A percentile compares a stretch with the other conserved stretches of the same genome.
phyloP scores from a whole-genome alignment of 2,888 invertebrate genomes.

The Allolobophora icterica region DNA sequence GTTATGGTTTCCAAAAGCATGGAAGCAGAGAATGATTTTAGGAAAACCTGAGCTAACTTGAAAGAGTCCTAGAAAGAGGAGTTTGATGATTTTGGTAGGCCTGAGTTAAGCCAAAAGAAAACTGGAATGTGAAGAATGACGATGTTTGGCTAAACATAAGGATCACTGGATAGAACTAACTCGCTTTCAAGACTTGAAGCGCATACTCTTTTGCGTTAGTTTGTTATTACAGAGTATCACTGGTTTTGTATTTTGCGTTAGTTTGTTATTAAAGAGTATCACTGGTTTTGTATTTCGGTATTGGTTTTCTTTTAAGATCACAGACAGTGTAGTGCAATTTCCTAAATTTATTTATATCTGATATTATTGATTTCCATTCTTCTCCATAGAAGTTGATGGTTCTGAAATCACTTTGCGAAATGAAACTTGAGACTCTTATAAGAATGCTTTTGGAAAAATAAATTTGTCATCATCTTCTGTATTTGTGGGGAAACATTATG shows the following conservation, averaged over 20 bases:
- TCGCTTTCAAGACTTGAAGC: not conserved
- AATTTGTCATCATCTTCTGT: not conserved
- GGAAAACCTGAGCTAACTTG: not conserved
- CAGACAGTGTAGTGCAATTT: not conserved
- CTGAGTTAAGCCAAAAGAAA: not conserved
- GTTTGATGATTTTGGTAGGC: not conserved
- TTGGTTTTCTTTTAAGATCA: not conserved
- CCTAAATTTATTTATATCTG: not conserved
- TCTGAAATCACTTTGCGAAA: not conserved
- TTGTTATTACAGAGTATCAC: not conserved
- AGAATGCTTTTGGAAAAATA: not conserved
- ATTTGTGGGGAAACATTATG: not conserved
- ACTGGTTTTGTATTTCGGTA: not conserved
- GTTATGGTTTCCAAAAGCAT: no score
- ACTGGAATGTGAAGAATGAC: not conserved
- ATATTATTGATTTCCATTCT: not conserved
- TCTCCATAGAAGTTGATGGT: not conserved
- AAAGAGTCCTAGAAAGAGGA: not conserved
- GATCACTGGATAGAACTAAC: conserved; percentile 5
- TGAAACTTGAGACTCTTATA: not conserved
- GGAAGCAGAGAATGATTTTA: no score
- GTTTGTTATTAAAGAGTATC: not conserved
- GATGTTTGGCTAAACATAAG: not conserved
- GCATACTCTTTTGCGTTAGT: not conserved
- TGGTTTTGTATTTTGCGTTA: not conserved